These are phyloP conservation scores for Borostomias antarcticus DNA, from an alignment of 2,797 vertebrate genomes.

Conservation along the genomic window DNA sequence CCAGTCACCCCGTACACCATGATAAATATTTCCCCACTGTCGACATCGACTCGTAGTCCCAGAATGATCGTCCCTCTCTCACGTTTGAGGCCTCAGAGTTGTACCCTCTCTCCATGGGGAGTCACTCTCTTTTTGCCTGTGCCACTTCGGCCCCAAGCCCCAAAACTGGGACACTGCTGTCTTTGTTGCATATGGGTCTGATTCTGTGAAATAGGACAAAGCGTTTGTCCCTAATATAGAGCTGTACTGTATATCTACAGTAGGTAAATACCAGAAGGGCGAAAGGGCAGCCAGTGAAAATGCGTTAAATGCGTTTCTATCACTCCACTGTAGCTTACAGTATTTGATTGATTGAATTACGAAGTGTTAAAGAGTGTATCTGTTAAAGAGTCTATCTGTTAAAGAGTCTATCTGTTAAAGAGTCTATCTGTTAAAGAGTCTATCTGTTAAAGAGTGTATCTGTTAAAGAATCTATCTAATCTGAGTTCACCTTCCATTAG, in stretches of 20 bases:
- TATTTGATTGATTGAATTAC: neutral
- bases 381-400: too few species aligned
- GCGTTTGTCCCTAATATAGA: conserved; percentile 65
- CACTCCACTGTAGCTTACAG: too few species aligned
- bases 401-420: too few species aligned
- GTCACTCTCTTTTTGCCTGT: conserved; percentile 37
- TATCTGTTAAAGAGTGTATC: too few species aligned
- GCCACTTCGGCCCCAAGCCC: conserved; percentile 70
- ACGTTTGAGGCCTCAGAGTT: neutral
- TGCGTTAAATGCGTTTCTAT: neutral
- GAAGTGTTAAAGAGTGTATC: too few species aligned
- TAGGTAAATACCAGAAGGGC: conserved; percentile 61
- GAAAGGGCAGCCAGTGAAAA: conserved; percentile 43
- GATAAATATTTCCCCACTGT: too few species aligned
- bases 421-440: too few species aligned
- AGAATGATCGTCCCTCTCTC: too few species aligned
- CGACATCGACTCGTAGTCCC: too few species aligned
- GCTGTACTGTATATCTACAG: conserved; percentile 71
- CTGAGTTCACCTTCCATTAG: too few species aligned
- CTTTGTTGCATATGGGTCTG: conserved; percentile 75
- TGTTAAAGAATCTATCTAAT: too few species aligned
- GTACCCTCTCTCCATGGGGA: conserved; percentile 9
- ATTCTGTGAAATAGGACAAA: conserved; percentile 73
- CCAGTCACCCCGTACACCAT: too few species aligned
- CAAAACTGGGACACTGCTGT: conserved; percentile 80